phyloP scores from a whole-genome alignment of 2,888 invertebrate species.

The Marasmarcha lunaedactyla region DNA sequence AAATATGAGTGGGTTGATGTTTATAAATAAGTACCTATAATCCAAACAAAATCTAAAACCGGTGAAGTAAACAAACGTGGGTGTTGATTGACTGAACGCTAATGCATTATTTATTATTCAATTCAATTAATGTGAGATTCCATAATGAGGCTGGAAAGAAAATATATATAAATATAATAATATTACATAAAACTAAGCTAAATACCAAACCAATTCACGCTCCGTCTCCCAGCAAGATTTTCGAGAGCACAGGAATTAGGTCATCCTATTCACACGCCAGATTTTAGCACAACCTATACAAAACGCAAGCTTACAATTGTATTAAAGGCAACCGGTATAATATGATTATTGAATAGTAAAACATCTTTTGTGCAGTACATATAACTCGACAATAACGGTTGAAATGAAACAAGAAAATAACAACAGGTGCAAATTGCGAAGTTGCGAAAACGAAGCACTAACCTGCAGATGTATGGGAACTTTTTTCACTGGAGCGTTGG shows the following conservation, averaged over 20 bases:
- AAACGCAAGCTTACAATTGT: not conserved
- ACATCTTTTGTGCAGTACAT: not conserved
- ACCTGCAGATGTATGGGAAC: constrained; percentile 95
- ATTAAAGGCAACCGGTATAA: not conserved
- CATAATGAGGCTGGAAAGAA: no score
- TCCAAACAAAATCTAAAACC: no score
- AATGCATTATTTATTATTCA: no score
- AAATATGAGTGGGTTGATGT: no score
- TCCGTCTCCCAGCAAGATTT: not conserved
- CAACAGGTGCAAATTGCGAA: constrained; percentile 35
- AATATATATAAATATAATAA: no score
- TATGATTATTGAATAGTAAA: not conserved
- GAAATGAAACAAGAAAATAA: constrained; percentile 20
- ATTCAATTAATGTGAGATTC: no score
- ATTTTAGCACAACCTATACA: not conserved
- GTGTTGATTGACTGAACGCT: no score
- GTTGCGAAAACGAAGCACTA: constrained; percentile 28
- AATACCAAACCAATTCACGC: no score
- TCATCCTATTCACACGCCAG: not conserved
- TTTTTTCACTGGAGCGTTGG: constrained; percentile 88
- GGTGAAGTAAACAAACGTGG: no score
- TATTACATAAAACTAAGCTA: no score
- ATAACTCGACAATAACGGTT: no score
- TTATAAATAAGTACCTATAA: no score
- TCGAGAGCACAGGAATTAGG: not conserved